Evolutionary conservation across 2,888 invertebrate species (phyloP), one percentile per base, ranked within the genome.

Genomic region (Sphaerophoria rueppellii): DNA sequence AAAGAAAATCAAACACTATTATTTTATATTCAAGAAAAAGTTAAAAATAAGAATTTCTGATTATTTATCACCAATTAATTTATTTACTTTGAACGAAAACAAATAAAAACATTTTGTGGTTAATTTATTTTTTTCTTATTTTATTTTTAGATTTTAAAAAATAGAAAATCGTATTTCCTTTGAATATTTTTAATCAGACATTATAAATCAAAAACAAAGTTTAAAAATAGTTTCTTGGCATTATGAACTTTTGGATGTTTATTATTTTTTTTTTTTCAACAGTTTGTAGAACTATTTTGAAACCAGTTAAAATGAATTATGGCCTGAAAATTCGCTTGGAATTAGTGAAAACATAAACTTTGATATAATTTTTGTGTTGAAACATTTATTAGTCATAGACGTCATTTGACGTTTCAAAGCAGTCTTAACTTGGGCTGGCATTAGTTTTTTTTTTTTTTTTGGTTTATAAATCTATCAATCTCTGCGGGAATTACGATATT

Each of bases 291-390:
- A 34, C 14, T 55, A 11, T n/a, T n/a, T 6, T 2, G 11, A 58
- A 37, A 40, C 11, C 6, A 58, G 5, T 40, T 40, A 16, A 58
- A 40, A 58, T 58, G 40, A 58, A 16, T 40, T 40, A 58, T 40
- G 16, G 11, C 3, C 0, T 40, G 5, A 12, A 24, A 7, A 40
- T 37, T 40, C 58, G 14, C 6, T 40, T 58, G 37, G 40, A 16
- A 58, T 58, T 58, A 58, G 40, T 58, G 1, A 40, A 58, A 58
- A 16, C 40, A 58, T 58, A 40, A 58, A 40, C 11, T 24, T 40
- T 0, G 4, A 58, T 6, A 58, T 58, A 16, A 40, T 58, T 58
- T 58, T 12, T 12, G 0, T 6, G 37, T 37, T 40, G 58, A 58
- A 6, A 40, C 5, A 58, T 40, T 58, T 24, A 37, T 40, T 6